A percentile compares a stretch with the other conserved stretches of the same genome.
Evolutionary conservation across 2,797 vertebrate genomes (phyloP).

Genomic region (Sebastes vulpes): DNA sequence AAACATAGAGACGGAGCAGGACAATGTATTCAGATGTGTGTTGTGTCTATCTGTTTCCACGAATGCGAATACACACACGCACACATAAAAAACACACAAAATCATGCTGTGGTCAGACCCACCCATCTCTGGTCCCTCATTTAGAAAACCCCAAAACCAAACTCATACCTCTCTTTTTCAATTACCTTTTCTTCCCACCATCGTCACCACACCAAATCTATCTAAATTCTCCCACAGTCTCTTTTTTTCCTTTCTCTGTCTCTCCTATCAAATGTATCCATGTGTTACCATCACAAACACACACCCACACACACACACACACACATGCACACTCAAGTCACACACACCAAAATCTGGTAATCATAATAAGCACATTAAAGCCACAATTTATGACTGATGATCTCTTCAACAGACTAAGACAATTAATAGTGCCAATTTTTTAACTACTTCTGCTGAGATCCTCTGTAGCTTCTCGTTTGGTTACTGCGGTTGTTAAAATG

Average conservation of each 20-base stretch:
- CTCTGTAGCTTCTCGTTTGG: constrained; percentile 21
- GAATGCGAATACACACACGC: constrained; percentile 52
- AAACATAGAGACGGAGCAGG: constrained; percentile 65
- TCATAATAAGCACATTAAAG: constrained; percentile 73
- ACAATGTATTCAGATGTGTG: constrained; percentile 66
- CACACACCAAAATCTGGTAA: constrained; percentile 59
- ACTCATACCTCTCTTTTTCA: constrained; percentile 78
- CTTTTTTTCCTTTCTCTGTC: constrained; percentile 19
- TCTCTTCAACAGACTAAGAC: constrained; percentile 55
- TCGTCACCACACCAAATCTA: constrained; percentile 64
- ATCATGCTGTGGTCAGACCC: constrained; percentile 70
- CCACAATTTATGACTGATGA: constrained; percentile 66
- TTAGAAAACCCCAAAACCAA: constrained; percentile 79
- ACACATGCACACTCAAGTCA: constrained; percentile 24
- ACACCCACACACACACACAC: constrained; percentile 19
- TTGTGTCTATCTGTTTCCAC: constrained; percentile 69
- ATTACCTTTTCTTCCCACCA: constrained; percentile 81
- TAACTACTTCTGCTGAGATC: constrained; percentile 21
- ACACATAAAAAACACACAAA: constrained; percentile 49
- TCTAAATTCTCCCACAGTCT: constrained; percentile 73
- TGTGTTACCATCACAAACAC: constrained; percentile 68
- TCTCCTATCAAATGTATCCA: constrained; percentile 77
- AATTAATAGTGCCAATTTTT: constrained; percentile 50
- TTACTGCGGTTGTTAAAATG: constrained; percentile 36
- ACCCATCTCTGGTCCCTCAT: constrained; percentile 78